phyloP scores from a whole-genome alignment of 2,797 vertebrate species.

The Kryptolebias ocellatus region DNA sequence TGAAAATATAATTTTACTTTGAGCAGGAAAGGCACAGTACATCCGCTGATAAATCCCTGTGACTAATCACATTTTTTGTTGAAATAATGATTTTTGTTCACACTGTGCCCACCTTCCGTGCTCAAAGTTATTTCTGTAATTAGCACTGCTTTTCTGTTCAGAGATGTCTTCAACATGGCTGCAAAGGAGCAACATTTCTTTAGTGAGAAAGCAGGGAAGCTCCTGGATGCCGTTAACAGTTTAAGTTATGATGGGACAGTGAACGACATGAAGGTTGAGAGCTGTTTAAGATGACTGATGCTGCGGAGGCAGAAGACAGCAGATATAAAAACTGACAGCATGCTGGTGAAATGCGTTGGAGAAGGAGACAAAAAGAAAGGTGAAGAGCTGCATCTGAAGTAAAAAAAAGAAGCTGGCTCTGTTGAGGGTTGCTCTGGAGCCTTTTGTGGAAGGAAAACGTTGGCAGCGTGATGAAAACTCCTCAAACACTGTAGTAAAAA shows the following conservation, averaged over 20 bases:
- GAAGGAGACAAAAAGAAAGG: background rate
- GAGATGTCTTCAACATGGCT: background rate
- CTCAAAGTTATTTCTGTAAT: background rate
- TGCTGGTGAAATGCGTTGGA: background rate
- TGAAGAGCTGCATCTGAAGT: background rate
- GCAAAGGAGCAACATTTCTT: background rate
- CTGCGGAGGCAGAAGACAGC: conserved; percentile 8
- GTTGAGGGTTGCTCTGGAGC: too few relatives aligned
- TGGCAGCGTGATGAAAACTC: too few relatives aligned
- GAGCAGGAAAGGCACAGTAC: too few relatives aligned
- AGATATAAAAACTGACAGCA: conserved; percentile 7
- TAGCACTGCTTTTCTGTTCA: background rate
- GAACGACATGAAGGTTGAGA: background rate
- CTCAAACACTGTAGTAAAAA: too few relatives aligned
- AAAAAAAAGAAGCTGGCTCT: background rate
- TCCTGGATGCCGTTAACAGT: conserved; percentile 7
- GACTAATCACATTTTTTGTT: too few relatives aligned
- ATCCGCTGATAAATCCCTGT: too few relatives aligned
- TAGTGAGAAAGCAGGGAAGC: background rate
- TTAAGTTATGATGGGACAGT: conserved; percentile 8
- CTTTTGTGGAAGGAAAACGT: too few relatives aligned
- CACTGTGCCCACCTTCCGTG: too few relatives aligned
- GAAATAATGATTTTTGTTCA: too few relatives aligned
- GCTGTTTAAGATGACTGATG: conserved; percentile 31
- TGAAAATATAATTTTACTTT: too few relatives aligned